These are phyloP conservation scores for Rhizoglyphus robini DNA, from an alignment of 1,140 invertebrate species.

Conservation along the genomic window DNA sequence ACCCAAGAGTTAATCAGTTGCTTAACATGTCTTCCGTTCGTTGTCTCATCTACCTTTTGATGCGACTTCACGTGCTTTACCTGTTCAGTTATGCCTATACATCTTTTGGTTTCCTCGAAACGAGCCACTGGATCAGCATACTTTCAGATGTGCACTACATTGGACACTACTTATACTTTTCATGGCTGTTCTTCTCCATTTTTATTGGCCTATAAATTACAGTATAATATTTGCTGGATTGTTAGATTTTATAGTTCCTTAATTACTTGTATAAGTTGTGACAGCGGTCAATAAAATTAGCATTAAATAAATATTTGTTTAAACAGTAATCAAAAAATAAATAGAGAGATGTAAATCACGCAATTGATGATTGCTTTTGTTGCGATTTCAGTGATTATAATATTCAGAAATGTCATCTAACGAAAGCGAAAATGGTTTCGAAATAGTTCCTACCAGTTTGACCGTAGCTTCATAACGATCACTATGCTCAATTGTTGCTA, in stretches of 20 bases:
- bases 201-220: background rate
- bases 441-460: constrained; percentile 32
- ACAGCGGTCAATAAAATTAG: too few species aligned
- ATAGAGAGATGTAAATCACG: too few species aligned
- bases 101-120: constrained; percentile 61
- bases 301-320: too few species aligned
- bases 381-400: constrained; percentile 30
- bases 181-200: constrained; percentile 1
- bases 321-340: too few species aligned
- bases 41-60: background rate
- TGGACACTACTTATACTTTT: constrained; percentile 18
- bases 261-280: too few species aligned
- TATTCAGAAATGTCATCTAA: constrained; percentile 38
- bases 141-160: constrained; percentile 13
- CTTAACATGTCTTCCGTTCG: background rate
- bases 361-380: too few species aligned
- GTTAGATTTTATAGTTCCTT: too few species aligned
- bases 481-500: constrained; percentile 32
- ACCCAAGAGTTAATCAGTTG: background rate
- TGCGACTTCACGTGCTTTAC: background rate
- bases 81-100: constrained; percentile 65
- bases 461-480: constrained; percentile 31
- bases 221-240: constrained; percentile 1
- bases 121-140: constrained; percentile 38
- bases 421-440: constrained; percentile 30